These are phyloP conservation scores for Epinephelus lanceolatus DNA, from an alignment of 2,113 vertebrate species.

Conservation along the genomic window DNA sequence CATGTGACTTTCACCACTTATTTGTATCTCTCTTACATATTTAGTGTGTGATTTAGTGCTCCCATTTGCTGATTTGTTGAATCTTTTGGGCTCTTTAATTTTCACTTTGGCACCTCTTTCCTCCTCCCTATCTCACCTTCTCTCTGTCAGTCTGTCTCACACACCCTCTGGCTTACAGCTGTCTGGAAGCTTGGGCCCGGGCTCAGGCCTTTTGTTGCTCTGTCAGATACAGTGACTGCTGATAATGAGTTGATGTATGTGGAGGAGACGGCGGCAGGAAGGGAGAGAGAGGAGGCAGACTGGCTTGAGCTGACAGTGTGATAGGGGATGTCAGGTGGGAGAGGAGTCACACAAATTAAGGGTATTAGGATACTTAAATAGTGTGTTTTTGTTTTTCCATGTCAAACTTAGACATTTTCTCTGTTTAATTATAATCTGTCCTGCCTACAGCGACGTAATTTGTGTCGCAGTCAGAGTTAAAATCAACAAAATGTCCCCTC, in stretches of 20 bases:
- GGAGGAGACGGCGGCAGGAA: background rate
- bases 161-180: background rate
- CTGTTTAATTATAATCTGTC: background rate
- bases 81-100: background rate
- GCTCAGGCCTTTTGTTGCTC: conserved; percentile 41
- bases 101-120: background rate
- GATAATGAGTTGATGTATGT: conserved; percentile 44
- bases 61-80: background rate
- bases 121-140: conserved; percentile 9
- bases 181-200: too few relatives aligned
- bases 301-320: conserved; percentile 23
- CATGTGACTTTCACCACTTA: too few relatives aligned
- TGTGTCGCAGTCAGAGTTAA: conserved; percentile 14
- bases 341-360: background rate
- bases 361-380: background rate
- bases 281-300: background rate
- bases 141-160: background rate
- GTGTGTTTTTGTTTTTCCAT: background rate
- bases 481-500: conserved; percentile 32
- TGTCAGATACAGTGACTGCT: conserved; percentile 17
- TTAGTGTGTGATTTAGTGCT: background rate
- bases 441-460: background rate
- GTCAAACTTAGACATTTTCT: background rate
- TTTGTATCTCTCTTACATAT: background rate
- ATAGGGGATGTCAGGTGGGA: conserved; percentile 35